Evolutionary conservation across 2,113 vertebrate genomes (phyloP), one percentile per base, ranked within the genome.

Genomic region (Zosterops hypoxanthus): DNA sequence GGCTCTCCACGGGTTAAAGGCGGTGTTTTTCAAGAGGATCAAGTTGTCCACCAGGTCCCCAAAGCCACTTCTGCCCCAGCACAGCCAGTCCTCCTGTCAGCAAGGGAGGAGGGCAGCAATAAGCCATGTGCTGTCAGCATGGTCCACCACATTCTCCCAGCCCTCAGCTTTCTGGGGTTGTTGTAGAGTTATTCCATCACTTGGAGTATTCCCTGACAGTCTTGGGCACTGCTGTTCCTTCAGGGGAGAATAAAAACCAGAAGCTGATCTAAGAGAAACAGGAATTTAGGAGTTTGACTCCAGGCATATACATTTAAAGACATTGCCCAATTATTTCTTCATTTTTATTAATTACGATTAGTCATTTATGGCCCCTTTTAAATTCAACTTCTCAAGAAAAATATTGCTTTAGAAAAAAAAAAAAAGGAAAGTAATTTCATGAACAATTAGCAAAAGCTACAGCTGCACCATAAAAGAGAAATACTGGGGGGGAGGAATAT

Each of bases 381-480:
- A 90, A 88, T 94, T 77, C 42, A 71, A 9, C 28, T 31, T 86
- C 91, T 79, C 68, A 72, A 80, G 61, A 77, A 94, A 96, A 95
- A 92, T 84, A 88, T 53, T 91, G 61, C 57, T 69, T 80, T 22
- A 76, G 26, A 7, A 64, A 53, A 68, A 65, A 72, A 60, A 36
- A 66, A 34, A 39, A 39, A 41, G 57, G 53, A 39, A 78, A 42
- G 71, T 72, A 0, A 57, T 93, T 92, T 88, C 26, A 78, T 41
- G 57, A 95, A 73, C 80, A 90, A 94, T 96, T 95, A 95, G 84
- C 53, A 79, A 95, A 96, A 90, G 90, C 65, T 86, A 87, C 59
- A 81, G 46, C 73, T 85, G 59, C 5, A 9, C 71, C 56, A 76
- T 87, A 86, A 88, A 89, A 89, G 23, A 73, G 52, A 88, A 78